phyloP scores from a whole-genome alignment of 2,113 vertebrate genomes.

The Leptocoma aspasia region DNA sequence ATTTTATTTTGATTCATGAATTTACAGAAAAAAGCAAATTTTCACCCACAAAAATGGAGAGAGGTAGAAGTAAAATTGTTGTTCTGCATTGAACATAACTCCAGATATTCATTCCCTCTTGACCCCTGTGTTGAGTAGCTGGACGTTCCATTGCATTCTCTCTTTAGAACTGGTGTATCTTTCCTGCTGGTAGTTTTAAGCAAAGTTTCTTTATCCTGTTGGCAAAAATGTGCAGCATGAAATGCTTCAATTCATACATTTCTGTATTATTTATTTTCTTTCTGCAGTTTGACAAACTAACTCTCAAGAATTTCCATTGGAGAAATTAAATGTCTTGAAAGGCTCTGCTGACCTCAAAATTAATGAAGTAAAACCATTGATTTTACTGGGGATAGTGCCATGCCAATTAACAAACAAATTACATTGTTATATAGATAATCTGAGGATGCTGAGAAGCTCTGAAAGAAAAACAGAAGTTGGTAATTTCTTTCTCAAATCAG shows the following conservation, averaged over 20 bases:
- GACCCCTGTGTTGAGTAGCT: neutral
- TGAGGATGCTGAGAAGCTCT: neutral
- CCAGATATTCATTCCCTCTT: neutral
- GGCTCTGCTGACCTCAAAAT: conserved; percentile 13
- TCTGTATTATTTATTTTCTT: neutral
- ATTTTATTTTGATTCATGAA: neutral
- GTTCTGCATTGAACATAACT: neutral
- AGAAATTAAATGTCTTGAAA: conserved; percentile 25
- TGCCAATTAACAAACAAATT: conserved; percentile 36
- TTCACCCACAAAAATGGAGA: neutral
- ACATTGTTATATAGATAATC: neutral
- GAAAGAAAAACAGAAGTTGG: neutral
- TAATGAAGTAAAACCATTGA: neutral
- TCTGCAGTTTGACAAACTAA: conserved; percentile 21
- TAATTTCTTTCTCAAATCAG: neutral
- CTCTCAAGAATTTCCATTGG: neutral
- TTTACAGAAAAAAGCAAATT: neutral
- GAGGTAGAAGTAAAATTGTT: neutral
- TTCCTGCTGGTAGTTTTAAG: neutral
- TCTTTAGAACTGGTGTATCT: neutral
- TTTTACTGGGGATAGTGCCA: neutral
- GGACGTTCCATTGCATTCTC: neutral
- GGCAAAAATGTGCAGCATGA: neutral
- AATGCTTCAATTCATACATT: neutral
- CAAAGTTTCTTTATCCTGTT: neutral